phyloP scores from a whole-genome alignment of 1,140 invertebrate species.

The Drosophila malerkotliana region DNA sequence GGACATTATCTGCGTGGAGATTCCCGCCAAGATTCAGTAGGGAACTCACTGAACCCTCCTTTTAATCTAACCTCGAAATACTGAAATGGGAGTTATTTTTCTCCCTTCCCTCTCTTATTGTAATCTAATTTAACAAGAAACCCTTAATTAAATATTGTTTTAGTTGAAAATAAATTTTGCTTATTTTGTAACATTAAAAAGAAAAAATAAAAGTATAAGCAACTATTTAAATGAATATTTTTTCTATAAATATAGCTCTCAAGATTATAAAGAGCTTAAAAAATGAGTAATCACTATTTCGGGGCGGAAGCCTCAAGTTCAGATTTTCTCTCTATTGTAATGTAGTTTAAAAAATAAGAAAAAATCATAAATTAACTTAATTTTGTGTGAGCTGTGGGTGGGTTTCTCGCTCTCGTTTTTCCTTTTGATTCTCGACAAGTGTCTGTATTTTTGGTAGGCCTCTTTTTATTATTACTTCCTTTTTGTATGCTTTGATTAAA shows the following conservation, averaged over 20 bases:
- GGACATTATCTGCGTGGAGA: constrained; percentile 88
- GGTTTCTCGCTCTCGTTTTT: background rate
- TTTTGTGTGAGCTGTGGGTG: constrained; percentile 23
- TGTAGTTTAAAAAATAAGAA: constrained; percentile 60
- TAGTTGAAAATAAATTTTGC: background rate
- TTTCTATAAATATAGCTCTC: background rate
- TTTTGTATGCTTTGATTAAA: constrained; percentile 48
- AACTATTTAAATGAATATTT: background rate
- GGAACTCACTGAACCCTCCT: too few species aligned
- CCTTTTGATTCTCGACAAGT: constrained; percentile 1
- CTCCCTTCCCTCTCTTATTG: constrained; percentile 1
- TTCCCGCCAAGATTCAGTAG: constrained; percentile 87
- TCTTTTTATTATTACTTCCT: constrained; percentile 43
- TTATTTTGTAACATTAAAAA: background rate
- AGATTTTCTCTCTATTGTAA: constrained; percentile 59
- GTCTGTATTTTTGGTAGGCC: constrained; percentile 29
- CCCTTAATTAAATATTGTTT: constrained; percentile 6
- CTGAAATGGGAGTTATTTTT: background rate
- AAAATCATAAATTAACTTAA: constrained; percentile 41
- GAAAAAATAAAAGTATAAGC: background rate
- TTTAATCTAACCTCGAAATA: constrained; percentile 16
- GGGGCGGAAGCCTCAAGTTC: constrained; percentile 46
- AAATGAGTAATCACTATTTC: constrained; percentile 22
- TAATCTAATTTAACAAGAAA: constrained; percentile 42
- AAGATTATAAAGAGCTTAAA: background rate